Conservation (phyloP, 2,797 vertebrate genomes). For the Pseudopleuronectes americanus region DNA sequence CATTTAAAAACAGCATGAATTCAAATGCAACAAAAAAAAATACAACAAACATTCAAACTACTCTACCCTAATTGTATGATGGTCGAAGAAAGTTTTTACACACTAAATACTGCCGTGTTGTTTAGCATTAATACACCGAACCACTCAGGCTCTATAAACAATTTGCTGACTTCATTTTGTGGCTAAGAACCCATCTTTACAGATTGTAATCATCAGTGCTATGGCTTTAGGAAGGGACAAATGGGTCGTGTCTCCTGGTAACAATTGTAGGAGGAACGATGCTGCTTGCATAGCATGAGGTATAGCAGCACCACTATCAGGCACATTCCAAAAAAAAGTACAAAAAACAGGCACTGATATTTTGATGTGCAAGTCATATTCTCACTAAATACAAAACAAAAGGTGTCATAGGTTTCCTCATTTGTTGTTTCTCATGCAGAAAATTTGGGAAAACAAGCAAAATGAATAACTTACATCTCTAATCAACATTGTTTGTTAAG, state of each 20-base stretch:
- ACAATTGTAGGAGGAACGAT: conserved; percentile 42
- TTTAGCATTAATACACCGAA: conserved; percentile 80
- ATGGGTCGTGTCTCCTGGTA: conserved; percentile 33
- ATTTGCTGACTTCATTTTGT: conserved; percentile 48
- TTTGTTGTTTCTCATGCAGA: conserved; percentile 40
- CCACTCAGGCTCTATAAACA: conserved; percentile 48
- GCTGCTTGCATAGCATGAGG: conserved; percentile 76
- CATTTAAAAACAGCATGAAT: conserved; percentile 51
- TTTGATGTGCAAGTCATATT: conserved; percentile 32
- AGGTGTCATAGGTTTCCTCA: conserved; percentile 9
- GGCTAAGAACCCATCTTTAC: conserved; percentile 59
- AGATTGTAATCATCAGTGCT: conserved; percentile 76
- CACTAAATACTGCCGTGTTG: conserved; percentile 84
- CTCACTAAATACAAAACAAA: conserved; percentile 40
- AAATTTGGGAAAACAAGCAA: conserved; percentile 39
- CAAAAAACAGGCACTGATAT: conserved; percentile 38
- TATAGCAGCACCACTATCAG: conserved; percentile 66
- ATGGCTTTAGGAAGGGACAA: conserved; percentile 62
- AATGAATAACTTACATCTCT: conserved; percentile 51
- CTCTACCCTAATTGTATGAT: conserved; percentile 43
- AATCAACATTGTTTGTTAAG: conserved; percentile 51
- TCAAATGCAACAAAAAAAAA: conserved; percentile 25
- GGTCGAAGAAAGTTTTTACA: conserved; percentile 58
- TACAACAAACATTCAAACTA: conserved; percentile 52
- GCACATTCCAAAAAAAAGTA: conserved; percentile 38